Percentiles rank a stretch among this genome's conserved stretches.
Conservation (phyloP, 1,140 invertebrate species). For the Liolophura sinensis region DNA sequence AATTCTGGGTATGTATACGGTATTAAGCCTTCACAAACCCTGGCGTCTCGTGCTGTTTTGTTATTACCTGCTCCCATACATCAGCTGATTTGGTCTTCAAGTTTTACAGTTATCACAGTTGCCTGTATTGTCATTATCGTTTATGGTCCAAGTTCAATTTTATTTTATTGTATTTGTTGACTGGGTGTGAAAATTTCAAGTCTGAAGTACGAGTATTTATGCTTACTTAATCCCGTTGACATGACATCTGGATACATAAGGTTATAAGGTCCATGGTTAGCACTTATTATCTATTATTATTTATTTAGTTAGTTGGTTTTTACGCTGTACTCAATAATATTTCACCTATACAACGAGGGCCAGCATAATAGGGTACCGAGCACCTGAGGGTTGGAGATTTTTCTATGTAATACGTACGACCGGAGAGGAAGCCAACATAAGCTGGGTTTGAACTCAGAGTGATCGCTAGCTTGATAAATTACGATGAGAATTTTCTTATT, state of each 20-base stretch:
- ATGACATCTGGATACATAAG: background rate
- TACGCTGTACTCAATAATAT: too few species aligned
- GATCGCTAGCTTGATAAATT: background rate
- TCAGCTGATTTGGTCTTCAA: background rate
- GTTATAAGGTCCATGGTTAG: background rate
- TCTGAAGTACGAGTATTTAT: too few species aligned
- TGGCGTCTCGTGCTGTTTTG: too few species aligned
- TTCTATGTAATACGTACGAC: background rate
- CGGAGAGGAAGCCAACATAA: too few species aligned
- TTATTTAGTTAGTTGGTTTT: background rate
- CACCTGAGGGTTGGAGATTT: background rate
- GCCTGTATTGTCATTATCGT: background rate
- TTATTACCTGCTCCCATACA: background rate
- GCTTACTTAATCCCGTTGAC: too few species aligned
- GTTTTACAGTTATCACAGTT: background rate
- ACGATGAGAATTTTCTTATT: background rate
- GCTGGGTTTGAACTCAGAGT: background rate
- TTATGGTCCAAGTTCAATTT: background rate
- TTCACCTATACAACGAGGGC: too few species aligned
- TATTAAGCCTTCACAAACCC: background rate
- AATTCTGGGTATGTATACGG: conserved; percentile 68
- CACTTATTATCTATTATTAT: background rate
- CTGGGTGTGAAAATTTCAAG: too few species aligned
- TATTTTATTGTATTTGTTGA: too few species aligned
- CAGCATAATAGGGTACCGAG: background rate